Evolutionary conservation across 2,797 vertebrate species (phyloP).

Genomic region (Otolemur crassicaudatus): DNA sequence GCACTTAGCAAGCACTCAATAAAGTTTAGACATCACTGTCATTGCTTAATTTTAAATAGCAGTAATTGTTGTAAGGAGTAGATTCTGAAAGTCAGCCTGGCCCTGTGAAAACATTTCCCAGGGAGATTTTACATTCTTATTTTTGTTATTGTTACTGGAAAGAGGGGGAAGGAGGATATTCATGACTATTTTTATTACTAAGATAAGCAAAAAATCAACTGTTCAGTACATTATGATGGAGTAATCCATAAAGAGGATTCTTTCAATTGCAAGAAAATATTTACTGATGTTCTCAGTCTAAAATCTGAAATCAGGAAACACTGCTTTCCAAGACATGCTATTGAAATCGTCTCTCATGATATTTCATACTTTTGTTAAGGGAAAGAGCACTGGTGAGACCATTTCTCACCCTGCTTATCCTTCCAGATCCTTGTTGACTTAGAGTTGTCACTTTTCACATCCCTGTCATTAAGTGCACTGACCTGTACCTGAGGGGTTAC

Average conservation of each 20-base stretch:
- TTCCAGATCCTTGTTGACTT: neutral
- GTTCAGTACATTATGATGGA: neutral
- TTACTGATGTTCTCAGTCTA: conserved; percentile 47
- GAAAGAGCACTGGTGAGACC: neutral
- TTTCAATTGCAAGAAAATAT: conserved; percentile 10
- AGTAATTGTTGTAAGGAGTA: neutral
- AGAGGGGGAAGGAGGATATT: neutral
- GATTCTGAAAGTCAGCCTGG: conserved; percentile 25
- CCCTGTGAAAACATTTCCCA: conserved; percentile 29
- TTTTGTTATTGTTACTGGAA: neutral
- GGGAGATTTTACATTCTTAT: neutral
- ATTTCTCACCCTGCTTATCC: neutral
- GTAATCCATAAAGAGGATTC: conserved; percentile 4
- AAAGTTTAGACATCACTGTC: conserved; percentile 3
- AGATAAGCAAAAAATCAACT: neutral
- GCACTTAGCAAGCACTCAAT: neutral
- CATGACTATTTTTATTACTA: conserved; percentile 10
- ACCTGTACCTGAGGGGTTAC: neutral
- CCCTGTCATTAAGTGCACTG: neutral
- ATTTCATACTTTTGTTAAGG: conserved; percentile 5
- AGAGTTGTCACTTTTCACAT: conserved; percentile 32
- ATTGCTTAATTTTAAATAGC: conserved; percentile 28
- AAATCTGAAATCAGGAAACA: conserved; percentile 56
- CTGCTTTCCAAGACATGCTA: neutral
- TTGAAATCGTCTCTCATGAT: neutral